Evolutionary conservation across 2,888 invertebrate genomes (phyloP).

Genomic region (Caenorhabditis imperialis): DNA sequence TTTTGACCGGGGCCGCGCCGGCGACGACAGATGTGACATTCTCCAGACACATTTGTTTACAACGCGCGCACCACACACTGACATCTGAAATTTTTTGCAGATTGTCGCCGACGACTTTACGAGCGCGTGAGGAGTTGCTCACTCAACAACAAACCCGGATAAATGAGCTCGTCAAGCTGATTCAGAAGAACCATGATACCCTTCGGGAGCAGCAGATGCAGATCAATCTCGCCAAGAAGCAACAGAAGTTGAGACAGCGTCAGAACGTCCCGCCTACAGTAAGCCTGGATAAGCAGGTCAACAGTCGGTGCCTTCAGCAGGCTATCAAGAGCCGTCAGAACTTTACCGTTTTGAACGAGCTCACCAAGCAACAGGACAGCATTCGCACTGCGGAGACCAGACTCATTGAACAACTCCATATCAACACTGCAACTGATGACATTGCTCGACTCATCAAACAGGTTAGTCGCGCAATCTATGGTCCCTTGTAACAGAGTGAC

Average conservation of each 20-base stretch:
- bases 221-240: conserved; percentile 70
- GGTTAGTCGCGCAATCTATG: conserved; percentile 13
- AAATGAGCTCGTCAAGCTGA: conserved; percentile 67
- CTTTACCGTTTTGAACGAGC: conserved; percentile 45
- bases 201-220: conserved; percentile 74
- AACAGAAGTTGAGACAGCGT: conserved; percentile 41
- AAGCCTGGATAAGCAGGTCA: conserved; percentile 35
- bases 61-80: conserved; percentile 9
- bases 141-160: conserved; percentile 72
- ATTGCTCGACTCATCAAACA: conserved; percentile 70
- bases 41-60: conserved; percentile 31
- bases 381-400: conserved; percentile 64
- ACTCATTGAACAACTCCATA: conserved; percentile 72
- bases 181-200: conserved; percentile 70
- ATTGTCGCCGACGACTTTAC: conserved; percentile 57
- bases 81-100: conserved; percentile 30
- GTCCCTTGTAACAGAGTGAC: background rate
- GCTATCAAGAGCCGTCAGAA: conserved; percentile 33
- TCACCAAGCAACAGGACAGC: conserved; percentile 62
- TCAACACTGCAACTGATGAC: conserved; percentile 74
- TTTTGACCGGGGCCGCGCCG: conserved; percentile 4
- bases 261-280: conserved; percentile 13
- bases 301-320: conserved; percentile 31
- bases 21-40: too few relatives aligned
- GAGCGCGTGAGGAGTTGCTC: conserved; percentile 73